phyloP scores from a whole-genome alignment of 2,113 vertebrate genomes.

The Sander lucioperca region DNA sequence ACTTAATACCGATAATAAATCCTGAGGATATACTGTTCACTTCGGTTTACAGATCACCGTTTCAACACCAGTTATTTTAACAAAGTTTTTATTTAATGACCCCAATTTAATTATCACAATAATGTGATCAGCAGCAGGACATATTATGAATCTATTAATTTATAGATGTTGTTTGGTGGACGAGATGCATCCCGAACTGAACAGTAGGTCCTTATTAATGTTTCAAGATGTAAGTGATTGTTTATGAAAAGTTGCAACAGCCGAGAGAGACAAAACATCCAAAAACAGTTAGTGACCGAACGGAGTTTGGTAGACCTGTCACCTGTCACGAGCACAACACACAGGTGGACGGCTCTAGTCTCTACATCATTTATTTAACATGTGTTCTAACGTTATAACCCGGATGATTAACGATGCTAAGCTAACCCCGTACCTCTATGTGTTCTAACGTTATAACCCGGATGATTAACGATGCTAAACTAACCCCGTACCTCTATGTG shows the following conservation, averaged over 20 bases:
- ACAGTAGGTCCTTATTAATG: rapidly evolving
- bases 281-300: background rate
- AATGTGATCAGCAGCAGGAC: background rate
- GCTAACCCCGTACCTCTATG: conserved; percentile 87
- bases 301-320: background rate
- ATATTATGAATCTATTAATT: no score
- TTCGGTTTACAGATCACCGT: background rate
- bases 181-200: background rate
- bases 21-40: background rate
- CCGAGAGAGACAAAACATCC: rapidly evolving
- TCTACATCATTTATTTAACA: no score
- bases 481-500: no score
- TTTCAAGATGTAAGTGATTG: no score
- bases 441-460: background rate
- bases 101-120: background rate
- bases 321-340: background rate
- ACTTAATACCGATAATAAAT: no score
- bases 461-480: background rate
- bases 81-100: background rate
- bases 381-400: no score
- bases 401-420: conserved; percentile 41
- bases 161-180: background rate
- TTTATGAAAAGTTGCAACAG: background rate
- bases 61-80: no score
- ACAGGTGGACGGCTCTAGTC: no score